phyloP scores from a whole-genome alignment of 2,888 invertebrate genomes.

The Diploptera punctata region DNA sequence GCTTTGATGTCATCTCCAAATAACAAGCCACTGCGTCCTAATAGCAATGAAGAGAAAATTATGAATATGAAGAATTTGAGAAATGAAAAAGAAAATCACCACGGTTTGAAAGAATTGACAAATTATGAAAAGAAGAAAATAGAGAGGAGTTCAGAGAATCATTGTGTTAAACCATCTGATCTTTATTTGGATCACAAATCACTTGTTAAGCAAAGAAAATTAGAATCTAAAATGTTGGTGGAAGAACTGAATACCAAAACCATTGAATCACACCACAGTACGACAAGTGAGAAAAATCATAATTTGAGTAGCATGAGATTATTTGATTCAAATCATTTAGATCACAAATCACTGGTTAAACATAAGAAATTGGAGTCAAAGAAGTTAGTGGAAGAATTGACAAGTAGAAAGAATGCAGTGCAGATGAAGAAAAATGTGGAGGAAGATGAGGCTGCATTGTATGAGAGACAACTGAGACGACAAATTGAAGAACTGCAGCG shows the following conservation, averaged over 20 bases:
- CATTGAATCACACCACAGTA: not conserved
- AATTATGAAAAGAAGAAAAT: not conserved
- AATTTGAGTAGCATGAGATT: not conserved
- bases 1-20: conserved; percentile 23
- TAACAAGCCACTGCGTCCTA: not conserved
- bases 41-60: conserved; percentile 27
- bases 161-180: not conserved
- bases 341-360: not conserved
- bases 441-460: conserved; percentile 19
- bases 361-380: conserved; percentile 32
- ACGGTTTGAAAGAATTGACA: not conserved
- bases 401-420: not conserved
- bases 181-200: not conserved
- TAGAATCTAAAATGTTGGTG: conserved; percentile 27
- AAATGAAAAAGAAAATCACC: conserved; percentile 34
- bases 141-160: not conserved
- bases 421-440: conserved; percentile 10
- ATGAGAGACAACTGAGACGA: conserved; percentile 18
- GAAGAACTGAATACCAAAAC: conserved; percentile 28
- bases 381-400: conserved; percentile 31
- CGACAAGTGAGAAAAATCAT: not conserved
- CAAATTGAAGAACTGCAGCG: conserved; percentile 23
- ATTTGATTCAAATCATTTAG: not conserved
- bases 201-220: conserved; percentile 17
- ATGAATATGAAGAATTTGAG: conserved; percentile 29